phyloP scores from a whole-genome alignment of 1,140 invertebrate species.

The Brachionus manjavacas region DNA sequence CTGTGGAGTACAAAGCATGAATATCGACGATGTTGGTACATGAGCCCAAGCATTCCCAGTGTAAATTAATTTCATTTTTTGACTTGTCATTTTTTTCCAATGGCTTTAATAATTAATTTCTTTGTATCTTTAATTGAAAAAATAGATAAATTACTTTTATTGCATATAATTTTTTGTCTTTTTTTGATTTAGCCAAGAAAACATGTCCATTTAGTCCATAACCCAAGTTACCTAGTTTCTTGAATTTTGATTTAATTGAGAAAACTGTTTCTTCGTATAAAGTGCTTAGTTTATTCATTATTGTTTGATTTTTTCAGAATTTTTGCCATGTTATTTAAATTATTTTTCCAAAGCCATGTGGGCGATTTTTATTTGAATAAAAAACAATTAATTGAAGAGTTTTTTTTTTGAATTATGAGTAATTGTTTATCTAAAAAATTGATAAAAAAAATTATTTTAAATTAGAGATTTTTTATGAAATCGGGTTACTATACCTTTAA shows the following conservation, averaged over 20 bases:
- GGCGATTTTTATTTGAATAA: neutral
- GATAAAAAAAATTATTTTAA: neutral
- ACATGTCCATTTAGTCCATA: neutral
- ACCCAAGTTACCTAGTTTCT: neutral
- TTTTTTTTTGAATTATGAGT: neutral
- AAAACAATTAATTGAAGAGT: neutral
- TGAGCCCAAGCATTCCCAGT: constrained; percentile 71
- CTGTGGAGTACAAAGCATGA: constrained; percentile 83
- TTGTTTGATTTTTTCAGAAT: neutral
- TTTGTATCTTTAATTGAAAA: neutral
- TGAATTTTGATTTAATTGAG: neutral
- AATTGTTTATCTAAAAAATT: neutral
- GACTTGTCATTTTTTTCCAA: constrained; percentile 71
- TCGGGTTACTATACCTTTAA: neutral
- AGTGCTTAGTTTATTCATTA: neutral
- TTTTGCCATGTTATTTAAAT: neutral
- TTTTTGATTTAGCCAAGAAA: neutral
- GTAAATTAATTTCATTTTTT: constrained; percentile 85
- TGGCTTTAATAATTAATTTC: neutral
- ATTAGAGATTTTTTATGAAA: too few relatives aligned
- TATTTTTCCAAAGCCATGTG: neutral
- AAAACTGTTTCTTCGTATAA: neutral
- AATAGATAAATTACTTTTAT: neutral
- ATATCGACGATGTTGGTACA: constrained; percentile 60
- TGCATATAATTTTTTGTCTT: neutral